Percentiles rank a stretch among this genome's conserved stretches.
Evolutionary conservation across 2,797 vertebrate genomes (phyloP).

Genomic region (Cygnus olor): DNA sequence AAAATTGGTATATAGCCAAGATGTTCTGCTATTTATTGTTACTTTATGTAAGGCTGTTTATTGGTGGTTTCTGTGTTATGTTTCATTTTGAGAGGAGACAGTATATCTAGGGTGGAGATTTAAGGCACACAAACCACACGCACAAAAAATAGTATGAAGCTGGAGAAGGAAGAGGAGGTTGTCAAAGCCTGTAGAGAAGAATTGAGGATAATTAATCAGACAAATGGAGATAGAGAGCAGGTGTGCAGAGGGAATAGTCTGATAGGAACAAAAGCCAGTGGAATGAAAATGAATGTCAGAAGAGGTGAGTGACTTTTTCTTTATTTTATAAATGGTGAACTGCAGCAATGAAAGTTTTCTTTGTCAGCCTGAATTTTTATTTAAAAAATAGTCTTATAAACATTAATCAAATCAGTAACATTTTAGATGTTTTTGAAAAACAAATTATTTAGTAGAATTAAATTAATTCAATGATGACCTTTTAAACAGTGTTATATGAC

Average conservation of each 20-base stretch:
- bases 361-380: neutral
- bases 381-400: neutral
- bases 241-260: constrained; percentile 25
- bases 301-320: neutral
- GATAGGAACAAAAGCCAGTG: constrained; percentile 7
- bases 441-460: neutral
- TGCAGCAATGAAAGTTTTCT: neutral
- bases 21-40: neutral
- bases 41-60: neutral
- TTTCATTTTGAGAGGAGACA: neutral
- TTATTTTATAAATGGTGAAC: neutral
- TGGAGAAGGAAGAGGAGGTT: constrained; percentile 30
- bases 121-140: neutral
- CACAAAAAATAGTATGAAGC: neutral
- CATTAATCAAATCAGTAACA: neutral
- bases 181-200: constrained; percentile 36
- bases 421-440: neutral
- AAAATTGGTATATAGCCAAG: neutral
- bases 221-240: constrained; percentile 42
- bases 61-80: neutral
- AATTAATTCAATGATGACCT: neutral
- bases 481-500: neutral
- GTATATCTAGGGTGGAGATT: neutral
- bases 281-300: constrained; percentile 19
- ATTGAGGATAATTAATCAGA: constrained; percentile 57